Evolutionary conservation across 2,797 vertebrate species (phyloP).

Genomic region (Emydoidea blandingii): DNA sequence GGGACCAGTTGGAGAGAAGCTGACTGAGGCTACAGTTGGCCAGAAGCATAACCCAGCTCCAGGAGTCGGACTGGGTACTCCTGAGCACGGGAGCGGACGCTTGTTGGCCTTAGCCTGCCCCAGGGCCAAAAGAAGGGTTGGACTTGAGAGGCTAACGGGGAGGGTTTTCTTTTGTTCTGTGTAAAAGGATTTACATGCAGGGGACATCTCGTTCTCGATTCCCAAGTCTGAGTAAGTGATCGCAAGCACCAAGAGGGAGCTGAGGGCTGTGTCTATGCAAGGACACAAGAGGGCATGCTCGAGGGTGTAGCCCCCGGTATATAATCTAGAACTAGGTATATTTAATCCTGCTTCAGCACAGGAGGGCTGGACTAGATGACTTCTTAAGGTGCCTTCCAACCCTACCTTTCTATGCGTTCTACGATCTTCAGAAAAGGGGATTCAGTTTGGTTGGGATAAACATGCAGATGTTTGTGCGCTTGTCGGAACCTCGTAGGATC

Average conservation of each 20-base stretch:
- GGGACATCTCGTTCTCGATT: neutral
- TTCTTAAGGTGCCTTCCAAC: neutral
- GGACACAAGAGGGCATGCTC: too few relatives aligned
- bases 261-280: neutral
- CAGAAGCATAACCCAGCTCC: too few relatives aligned
- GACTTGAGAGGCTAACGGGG: too few relatives aligned
- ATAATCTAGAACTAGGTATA: neutral
- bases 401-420: neutral
- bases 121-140: too few relatives aligned
- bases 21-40: too few relatives aligned
- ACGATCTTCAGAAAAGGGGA: neutral
- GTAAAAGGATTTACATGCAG: too few relatives aligned
- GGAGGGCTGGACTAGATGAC: neutral
- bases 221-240: neutral
- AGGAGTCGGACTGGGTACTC: too few relatives aligned
- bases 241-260: neutral
- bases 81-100: too few relatives aligned
- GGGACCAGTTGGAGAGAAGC: too few relatives aligned
- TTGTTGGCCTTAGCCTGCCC: too few relatives aligned
- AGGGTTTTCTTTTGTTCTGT: too few relatives aligned
- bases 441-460: neutral
- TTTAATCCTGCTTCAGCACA: neutral
- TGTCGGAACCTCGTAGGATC: neutral
- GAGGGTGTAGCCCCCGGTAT: neutral
- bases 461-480: fast-evolving